A percentile compares a stretch with the other conserved stretches of the same genome.
These are phyloP conservation scores for Cheilosia variabilis DNA, from an alignment of 2,888 invertebrate genomes.

Conservation along the genomic window DNA sequence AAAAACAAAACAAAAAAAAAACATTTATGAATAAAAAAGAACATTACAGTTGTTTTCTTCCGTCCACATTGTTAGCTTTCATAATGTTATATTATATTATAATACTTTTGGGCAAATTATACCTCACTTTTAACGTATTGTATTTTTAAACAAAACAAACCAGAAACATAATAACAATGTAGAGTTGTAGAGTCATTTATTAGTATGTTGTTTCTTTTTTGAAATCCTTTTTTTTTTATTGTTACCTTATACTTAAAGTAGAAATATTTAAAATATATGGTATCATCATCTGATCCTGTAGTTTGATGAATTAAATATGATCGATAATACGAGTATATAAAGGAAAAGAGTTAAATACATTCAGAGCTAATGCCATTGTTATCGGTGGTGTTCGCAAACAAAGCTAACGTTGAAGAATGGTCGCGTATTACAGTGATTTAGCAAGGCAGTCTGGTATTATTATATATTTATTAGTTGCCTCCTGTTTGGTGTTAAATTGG, in stretches of 20 bases:
- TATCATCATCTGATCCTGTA: slow-evolving; percentile 1
- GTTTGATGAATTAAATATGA: slow-evolving; percentile 22
- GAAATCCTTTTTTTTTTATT: slow-evolving; percentile 10
- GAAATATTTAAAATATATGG: background rate
- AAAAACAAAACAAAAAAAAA: slow-evolving; percentile 3
- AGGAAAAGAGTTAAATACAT: background rate
- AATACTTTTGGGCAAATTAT: slow-evolving; percentile 75
- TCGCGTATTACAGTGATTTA: background rate
- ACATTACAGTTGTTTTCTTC: slow-evolving; percentile 82
- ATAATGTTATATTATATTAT: slow-evolving; percentile 77
- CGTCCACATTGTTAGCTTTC: slow-evolving; percentile 84
- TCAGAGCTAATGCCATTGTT: background rate
- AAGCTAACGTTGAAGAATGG: slow-evolving; percentile 1
- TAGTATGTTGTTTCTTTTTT: slow-evolving; percentile 32
- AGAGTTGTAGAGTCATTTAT: slow-evolving; percentile 57
- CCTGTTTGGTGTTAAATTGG: no score
- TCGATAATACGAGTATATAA: background rate
- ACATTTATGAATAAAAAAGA: slow-evolving; percentile 66
- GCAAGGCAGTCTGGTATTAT: no score
- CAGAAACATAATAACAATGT: slow-evolving; percentile 63
- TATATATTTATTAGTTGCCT: no score
- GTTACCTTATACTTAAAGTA: slow-evolving; percentile 26
- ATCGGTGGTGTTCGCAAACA: background rate
- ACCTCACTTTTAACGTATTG: slow-evolving; percentile 73
- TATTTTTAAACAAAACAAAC: slow-evolving; percentile 68